Base-by-base conservation (phyloP, 2,113 vertebrate genomes). In the Jacana jacana region DNA sequence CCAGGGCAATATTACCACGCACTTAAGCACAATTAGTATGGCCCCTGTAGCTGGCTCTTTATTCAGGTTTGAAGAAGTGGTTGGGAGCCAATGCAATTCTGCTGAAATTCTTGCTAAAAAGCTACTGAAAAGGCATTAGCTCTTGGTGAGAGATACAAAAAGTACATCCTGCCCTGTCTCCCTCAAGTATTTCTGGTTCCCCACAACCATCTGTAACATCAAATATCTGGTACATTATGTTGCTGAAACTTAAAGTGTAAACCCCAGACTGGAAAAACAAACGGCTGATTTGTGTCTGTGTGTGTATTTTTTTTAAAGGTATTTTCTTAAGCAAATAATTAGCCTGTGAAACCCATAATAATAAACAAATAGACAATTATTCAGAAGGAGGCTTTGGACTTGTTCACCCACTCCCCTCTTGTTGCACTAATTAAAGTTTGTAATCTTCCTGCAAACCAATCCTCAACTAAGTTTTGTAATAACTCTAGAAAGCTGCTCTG, bases 131-230 rank as follows among this genome's bases (percentile, higher is more conserved):
- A 97, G 72, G 86, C 97, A 94, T 93, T 87, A 73, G 73, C 87
- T 96, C 75, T 93, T 61, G 17, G 82, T 94, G 69, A 94, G 84
- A 92, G 64, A 91, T 79, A 94, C 96, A 94, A 92, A 98, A 97
- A 97, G 94, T 97, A 98, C 97, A 96, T 95, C 94, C 96, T 97
- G 96, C 92, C 92, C 93, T 96, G 93, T 95, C 95, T 97, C 95
- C 96, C 90, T 93, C 89, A 97, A 97, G 95, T 95, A 97, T 97
- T 96, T 94, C 97, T 98, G 91, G 77, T 94, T 98, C 96, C 88
- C 91, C 92, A 92, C 92, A 97, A 86, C 91, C 90, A 82, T 96
- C 85, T 96, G 95, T 96, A 97, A 93, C 94, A 76, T 89, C 81
- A 77, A 93, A 71, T 95, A 96, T 78, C 93, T 91, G 82, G 96